Percentiles rank a stretch among this genome's conserved stretches.
phyloP scores from a whole-genome alignment of 2,113 vertebrate genomes.

The Acanthisitta chloris region DNA sequence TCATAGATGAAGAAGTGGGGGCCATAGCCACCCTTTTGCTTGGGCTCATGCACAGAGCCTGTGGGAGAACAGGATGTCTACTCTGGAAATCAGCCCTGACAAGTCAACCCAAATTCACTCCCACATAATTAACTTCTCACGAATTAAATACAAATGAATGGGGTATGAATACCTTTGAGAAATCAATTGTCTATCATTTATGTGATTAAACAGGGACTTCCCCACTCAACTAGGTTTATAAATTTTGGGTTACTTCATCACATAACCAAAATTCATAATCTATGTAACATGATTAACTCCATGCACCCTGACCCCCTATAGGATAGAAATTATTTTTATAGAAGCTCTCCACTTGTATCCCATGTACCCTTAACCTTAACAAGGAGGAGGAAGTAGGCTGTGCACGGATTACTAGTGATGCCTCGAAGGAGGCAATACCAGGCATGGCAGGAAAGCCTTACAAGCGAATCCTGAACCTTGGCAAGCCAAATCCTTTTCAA shows the following conservation, averaged over 20 bases:
- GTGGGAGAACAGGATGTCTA: neutral
- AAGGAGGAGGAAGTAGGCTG: neutral
- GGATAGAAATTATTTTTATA: neutral
- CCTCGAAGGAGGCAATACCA: neutral
- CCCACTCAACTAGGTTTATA: neutral
- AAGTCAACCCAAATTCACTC: conserved; percentile 38
- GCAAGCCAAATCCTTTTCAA: neutral
- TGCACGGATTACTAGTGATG: neutral
- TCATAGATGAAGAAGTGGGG: neutral
- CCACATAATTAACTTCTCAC: conserved; percentile 18
- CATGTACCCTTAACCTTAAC: neutral
- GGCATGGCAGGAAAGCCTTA: neutral
- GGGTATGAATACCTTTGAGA: conserved; percentile 5
- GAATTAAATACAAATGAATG: conserved; percentile 45
- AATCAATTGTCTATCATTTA: neutral
- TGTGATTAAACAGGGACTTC: neutral
- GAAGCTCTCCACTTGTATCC: neutral
- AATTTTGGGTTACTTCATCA: neutral
- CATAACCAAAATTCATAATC: neutral
- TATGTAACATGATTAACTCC: neutral
- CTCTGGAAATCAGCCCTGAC: conserved; percentile 21
- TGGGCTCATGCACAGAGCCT: neutral
- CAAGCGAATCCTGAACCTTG: neutral
- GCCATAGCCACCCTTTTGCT: neutral
- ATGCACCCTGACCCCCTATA: neutral